phyloP scores from a whole-genome alignment of 2,797 vertebrate species.

The Oryzias sinensis region DNA sequence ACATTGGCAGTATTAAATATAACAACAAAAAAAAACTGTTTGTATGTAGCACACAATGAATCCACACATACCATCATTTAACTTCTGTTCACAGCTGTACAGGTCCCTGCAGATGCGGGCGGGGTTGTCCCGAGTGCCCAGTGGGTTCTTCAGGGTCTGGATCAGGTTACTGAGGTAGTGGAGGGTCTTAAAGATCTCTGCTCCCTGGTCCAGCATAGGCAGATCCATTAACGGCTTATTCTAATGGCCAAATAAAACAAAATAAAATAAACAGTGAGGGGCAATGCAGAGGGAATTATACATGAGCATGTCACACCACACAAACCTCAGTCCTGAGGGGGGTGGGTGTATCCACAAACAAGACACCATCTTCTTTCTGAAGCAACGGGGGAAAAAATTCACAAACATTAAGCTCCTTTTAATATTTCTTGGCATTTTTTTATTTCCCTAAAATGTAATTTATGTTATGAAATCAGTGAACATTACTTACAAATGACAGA shows the following conservation, averaged over 20 bases:
- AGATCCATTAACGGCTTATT: conserved; percentile 83
- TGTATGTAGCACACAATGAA: background rate
- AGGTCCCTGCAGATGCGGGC: conserved; percentile 96
- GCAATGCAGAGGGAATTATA: too few species aligned
- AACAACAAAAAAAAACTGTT: background rate
- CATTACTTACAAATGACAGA: conserved; percentile 84
- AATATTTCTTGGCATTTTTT: too few species aligned
- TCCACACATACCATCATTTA: conserved; percentile 84
- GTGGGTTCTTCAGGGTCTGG: conserved; percentile 95
- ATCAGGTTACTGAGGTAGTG: conserved; percentile 99
- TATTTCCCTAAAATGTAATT: background rate
- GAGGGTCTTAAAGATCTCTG: conserved; percentile 96
- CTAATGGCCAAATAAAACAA: conserved; percentile 51
- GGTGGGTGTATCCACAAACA: conserved; percentile 73
- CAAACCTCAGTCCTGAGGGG: conserved; percentile 84
- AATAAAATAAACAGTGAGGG: background rate
- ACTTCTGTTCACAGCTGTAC: conserved; percentile 94
- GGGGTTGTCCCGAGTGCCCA: conserved; percentile 93
- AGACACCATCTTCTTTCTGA: conserved; percentile 84
- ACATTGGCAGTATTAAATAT: background rate
- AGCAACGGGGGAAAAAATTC: background rate
- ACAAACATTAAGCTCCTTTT: too few species aligned
- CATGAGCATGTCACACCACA: background rate
- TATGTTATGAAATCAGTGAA: conserved; percentile 23
- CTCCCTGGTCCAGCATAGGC: conserved; percentile 88